Evolutionary conservation across 2,888 invertebrate species (phyloP), one percentile per base, ranked within the genome.

Genomic region (Falcaria lacertinaria): DNA sequence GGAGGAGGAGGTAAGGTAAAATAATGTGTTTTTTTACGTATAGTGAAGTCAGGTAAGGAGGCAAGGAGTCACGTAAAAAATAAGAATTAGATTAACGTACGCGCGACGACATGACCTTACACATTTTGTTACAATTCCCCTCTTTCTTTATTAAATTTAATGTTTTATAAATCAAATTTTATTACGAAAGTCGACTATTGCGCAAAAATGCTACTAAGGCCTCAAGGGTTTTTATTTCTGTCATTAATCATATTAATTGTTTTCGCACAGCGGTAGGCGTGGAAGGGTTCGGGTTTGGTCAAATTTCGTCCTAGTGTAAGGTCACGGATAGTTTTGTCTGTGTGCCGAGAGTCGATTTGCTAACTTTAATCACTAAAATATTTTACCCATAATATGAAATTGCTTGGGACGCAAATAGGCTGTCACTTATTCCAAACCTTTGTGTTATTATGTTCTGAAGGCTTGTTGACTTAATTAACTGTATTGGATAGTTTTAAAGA

Each of bases 241-340:
- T 69, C 74, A 78, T 85, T 81, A 86, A 86, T 86, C 84, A 81
- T 75, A 71, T 76, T 86, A 84, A 86, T 86, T 84, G 81, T 81
- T 80, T 80, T 80, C 69, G 72, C 67, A 66, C 63, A 58, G 60
- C 57, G 62, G 67, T 59, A 58, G 56, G 54, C 15, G 14, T 51
- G 47, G 54, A 65, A 78, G 78, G 76, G 78, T 78, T 61, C 57
- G 60, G 60, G 60, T 59, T 62, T 57, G 45, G 37, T 52, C 43
- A 42, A 36, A 49, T 54, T 55, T 57, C 57, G 51, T 54, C 54
- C 42, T 47, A 52, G 48, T 64, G 55, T 60, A 62, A 65, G 69
- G 62, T 62, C 64, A 55, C 45, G 50, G 43, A 47, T 45, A 50
- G 33, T 47, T 52, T 46, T 62, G n/a, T n/a, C n/a, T 64, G 58